phyloP scores from a whole-genome alignment of 2,113 vertebrate genomes.

The Pollachius pollachius region DNA sequence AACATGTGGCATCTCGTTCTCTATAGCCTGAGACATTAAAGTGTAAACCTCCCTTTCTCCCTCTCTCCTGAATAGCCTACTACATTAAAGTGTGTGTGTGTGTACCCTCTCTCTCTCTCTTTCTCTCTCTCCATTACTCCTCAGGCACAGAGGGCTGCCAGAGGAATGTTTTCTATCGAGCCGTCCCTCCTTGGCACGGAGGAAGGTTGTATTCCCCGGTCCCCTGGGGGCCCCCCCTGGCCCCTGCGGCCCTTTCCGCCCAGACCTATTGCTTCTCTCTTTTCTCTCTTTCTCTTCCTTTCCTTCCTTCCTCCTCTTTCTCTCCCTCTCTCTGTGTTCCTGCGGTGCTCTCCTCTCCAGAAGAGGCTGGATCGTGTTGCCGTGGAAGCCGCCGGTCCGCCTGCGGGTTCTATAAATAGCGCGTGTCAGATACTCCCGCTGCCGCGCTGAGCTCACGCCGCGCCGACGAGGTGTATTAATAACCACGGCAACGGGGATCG shows the following conservation, averaged over 20 bases:
- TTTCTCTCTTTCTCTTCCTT: too few relatives aligned
- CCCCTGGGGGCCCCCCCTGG: slow-evolving; percentile 1
- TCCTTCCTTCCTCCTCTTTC: too few relatives aligned
- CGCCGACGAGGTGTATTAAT: slow-evolving; percentile 71
- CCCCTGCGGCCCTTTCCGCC: slow-evolving; percentile 30
- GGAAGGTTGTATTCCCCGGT: slow-evolving; percentile 45
- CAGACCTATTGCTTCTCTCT: background rate
- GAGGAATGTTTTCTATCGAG: too few relatives aligned
- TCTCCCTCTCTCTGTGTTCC: background rate
- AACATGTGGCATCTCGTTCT: too few relatives aligned
- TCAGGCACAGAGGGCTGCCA: too few relatives aligned
- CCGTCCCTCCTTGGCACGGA: background rate
- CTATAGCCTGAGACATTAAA: background rate
- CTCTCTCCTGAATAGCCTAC: slow-evolving; percentile 22
- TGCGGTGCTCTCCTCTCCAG: slow-evolving; percentile 55
- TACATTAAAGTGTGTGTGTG: too few relatives aligned
- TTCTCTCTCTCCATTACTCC: too few relatives aligned
- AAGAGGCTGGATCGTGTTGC: slow-evolving; percentile 57
- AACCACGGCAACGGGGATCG: slow-evolving; percentile 66
- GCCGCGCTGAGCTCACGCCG: slow-evolving; percentile 58
- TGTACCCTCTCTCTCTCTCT: too few relatives aligned
- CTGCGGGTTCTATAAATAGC: slow-evolving; percentile 75
- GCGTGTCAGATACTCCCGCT: slow-evolving; percentile 73
- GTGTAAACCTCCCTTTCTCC: too few relatives aligned
- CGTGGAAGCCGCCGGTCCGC: slow-evolving; percentile 66